Percentiles rank a stretch among this genome's conserved stretches.
These are phyloP conservation scores for Baronia brevicornis DNA, from an alignment of 2,888 invertebrate species.

Conservation along the genomic window DNA sequence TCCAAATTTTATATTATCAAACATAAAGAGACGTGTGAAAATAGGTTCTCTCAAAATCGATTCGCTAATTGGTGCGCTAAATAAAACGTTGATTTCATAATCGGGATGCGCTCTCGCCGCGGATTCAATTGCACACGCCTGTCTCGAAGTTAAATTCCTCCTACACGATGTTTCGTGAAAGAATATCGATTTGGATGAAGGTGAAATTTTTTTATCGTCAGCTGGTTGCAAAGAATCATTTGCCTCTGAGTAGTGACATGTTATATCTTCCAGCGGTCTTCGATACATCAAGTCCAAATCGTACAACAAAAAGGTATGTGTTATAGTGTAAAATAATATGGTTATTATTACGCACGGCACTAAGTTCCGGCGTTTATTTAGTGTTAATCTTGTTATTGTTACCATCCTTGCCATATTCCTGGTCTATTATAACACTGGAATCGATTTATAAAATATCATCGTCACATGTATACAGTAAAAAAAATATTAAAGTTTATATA, in stretches of 20 bases:
- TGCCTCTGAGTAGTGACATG: slow-evolving; percentile 21
- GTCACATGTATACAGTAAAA: too few relatives aligned
- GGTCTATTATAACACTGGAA: too few relatives aligned
- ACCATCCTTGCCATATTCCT: too few relatives aligned
- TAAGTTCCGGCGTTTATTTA: too few relatives aligned
- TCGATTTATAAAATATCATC: too few relatives aligned
- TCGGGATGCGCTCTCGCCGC: slow-evolving; percentile 77
- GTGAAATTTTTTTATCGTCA: slow-evolving; percentile 25
- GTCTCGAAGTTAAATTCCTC: slow-evolving; percentile 66
- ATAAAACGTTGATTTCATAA: slow-evolving; percentile 72
- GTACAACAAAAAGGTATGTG: background rate
- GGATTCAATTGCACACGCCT: slow-evolving; percentile 82
- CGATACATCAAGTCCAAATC: slow-evolving; percentile 15
- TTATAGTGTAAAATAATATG: too few relatives aligned
- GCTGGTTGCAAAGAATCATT: slow-evolving; percentile 27
- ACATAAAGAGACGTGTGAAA: slow-evolving; percentile 39
- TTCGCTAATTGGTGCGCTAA: slow-evolving; percentile 50
- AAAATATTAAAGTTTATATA: too few relatives aligned
- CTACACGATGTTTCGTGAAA: slow-evolving; percentile 81
- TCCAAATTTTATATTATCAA: slow-evolving; percentile 66
- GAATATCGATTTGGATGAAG: slow-evolving; percentile 71
- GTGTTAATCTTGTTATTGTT: too few relatives aligned
- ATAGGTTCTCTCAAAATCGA: slow-evolving; percentile 30
- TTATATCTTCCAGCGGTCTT: slow-evolving; percentile 20
- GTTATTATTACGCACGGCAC: too few relatives aligned